These are phyloP conservation scores for Arctopsyche grandis DNA, from an alignment of 1,140 invertebrate species.

Conservation along the genomic window DNA sequence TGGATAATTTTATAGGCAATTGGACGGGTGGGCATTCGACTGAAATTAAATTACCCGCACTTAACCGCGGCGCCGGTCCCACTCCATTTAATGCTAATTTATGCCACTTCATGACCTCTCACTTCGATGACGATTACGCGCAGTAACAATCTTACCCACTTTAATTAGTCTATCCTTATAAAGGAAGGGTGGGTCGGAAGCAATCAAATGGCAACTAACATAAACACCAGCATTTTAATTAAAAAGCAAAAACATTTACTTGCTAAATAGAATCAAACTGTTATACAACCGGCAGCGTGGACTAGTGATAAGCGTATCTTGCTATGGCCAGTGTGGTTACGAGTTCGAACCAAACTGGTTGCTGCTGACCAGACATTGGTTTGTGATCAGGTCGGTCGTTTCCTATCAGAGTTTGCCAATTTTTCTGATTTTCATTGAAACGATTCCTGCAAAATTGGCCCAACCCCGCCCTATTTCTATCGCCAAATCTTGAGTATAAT, in stretches of 20 bases:
- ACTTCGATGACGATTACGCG: background rate
- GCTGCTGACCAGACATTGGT: too few relatives aligned
- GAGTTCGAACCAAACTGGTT: too few relatives aligned
- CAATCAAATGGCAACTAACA: background rate
- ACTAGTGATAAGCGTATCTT: too few relatives aligned
- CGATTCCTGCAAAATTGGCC: too few relatives aligned
- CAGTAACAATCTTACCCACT: background rate
- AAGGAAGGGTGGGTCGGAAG: background rate
- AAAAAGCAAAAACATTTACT: background rate
- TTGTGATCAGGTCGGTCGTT: too few relatives aligned
- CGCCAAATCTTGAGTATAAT: too few relatives aligned
- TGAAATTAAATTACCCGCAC: conserved; percentile 25
- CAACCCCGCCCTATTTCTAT: too few relatives aligned
- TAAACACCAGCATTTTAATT: background rate
- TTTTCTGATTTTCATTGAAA: too few relatives aligned
- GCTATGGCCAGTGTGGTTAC: too few relatives aligned
- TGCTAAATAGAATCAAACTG: background rate
- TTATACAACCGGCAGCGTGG: too few relatives aligned
- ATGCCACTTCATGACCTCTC: background rate
- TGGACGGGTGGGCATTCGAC: background rate
- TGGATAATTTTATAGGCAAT: conserved; percentile 40
- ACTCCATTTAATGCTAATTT: conserved; percentile 17
- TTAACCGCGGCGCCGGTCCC: background rate
- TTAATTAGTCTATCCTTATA: too few relatives aligned
- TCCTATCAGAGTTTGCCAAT: too few relatives aligned